Evolutionary conservation across 2,797 vertebrate genomes (phyloP), one percentile per base, ranked within the genome.

Genomic region (Cuculus canorus): DNA sequence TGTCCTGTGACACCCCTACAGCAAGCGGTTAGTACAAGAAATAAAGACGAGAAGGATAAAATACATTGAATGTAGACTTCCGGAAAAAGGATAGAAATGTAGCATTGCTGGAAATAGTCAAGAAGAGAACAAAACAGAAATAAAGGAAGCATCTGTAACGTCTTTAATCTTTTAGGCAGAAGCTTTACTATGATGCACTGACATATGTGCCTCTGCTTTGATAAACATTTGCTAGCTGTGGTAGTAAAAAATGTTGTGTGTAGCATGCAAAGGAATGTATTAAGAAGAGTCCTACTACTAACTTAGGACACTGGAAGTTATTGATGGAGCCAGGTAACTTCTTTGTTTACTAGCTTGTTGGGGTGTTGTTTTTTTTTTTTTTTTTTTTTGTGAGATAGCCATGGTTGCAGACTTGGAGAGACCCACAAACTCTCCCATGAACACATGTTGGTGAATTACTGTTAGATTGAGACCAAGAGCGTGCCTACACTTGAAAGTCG

Each of bases 381-480:
- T 39, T n/a, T n/a, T 79, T 64, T 39, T 41, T 9, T 63, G 7
- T 24, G 37, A 11, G 27, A 1, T 53, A 17, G 10, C 43, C 1
- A 0, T 5, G 28, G 18, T 5, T 82, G n/a, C 10, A 19, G 0
- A 25, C 7, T 25, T 5, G 10, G 64, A 48, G 54, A 66, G 41
- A 28, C 16, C 12, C 11, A 28, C 15, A 33, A 25, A 33, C 11
- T 8, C 9, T 27, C 5, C 8, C 10, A 4, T 18, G 10, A 2
- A 3, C 5, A 1, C 0, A 1, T 1, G 1, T 3, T 73, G 52
- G 23, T 22, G 61, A 69, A 60, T 3, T 13, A 1, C 48, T 11
- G 33, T 9, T 78, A 54, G 52, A 32, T 5, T 86, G 79, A 43
- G 47, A 24, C 8, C 2, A 16, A 63, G 54, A 68, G 27, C 0